Conservation (phyloP, 2,113 vertebrate species). For the Ia io region DNA sequence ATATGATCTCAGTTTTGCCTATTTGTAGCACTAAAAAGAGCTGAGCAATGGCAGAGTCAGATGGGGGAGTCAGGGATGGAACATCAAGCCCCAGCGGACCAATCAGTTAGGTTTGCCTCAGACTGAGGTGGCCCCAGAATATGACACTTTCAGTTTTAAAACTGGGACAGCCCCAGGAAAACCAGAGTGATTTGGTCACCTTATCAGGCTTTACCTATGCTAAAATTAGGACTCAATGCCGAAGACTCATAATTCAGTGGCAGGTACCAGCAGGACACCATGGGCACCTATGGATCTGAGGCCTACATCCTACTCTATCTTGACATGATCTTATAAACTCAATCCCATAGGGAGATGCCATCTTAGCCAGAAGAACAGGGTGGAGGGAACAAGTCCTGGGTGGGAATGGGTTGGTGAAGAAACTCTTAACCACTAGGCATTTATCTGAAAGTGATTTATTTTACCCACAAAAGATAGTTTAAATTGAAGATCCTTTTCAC, state of each 20-base stretch:
- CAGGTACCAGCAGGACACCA: neutral
- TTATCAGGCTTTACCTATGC: neutral
- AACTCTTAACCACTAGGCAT: neutral
- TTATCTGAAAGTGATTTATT: neutral
- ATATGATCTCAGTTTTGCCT: neutral
- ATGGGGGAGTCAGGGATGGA: neutral
- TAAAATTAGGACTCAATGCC: neutral
- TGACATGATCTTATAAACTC: neutral
- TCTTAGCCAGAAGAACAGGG: neutral
- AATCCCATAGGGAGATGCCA: neutral
- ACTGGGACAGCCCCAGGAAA: neutral
- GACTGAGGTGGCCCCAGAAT: neutral
- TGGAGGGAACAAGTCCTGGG: neutral
- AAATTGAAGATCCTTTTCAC: neutral
- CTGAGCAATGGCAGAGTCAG: neutral
- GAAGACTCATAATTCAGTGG: neutral
- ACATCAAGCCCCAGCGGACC: neutral
- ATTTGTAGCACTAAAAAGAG: neutral
- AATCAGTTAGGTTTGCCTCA: neutral
- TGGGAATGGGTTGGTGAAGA: neutral
- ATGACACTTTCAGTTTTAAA: neutral
- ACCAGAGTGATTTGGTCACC: neutral
- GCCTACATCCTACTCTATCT: neutral
- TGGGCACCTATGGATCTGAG: neutral
- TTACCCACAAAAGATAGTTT: neutral